Evolutionary conservation across 2,113 vertebrate genomes (phyloP).

Genomic region (Cygnus buccinator): DNA sequence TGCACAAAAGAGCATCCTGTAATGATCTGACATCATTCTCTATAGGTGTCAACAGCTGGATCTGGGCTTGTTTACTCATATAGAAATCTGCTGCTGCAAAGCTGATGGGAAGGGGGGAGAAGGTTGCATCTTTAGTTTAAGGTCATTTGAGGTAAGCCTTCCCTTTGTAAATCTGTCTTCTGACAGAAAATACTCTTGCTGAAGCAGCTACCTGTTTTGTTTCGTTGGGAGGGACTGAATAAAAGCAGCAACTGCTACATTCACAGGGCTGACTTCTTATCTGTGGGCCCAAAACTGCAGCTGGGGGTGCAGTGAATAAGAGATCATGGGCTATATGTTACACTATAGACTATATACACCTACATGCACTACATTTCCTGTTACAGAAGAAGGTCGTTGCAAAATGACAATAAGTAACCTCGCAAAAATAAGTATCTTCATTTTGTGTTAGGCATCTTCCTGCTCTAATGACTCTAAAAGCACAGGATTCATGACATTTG

Average conservation of each 20-base stretch:
- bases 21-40: background rate
- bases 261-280: background rate
- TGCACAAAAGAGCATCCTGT: background rate
- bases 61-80: background rate
- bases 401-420: background rate
- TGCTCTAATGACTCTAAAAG: background rate
- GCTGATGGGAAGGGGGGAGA: background rate
- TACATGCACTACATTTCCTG: background rate
- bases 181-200: background rate
- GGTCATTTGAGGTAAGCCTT: conserved; percentile 53
- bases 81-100: background rate
- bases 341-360: background rate
- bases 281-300: background rate
- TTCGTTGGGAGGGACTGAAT: background rate
- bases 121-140: background rate
- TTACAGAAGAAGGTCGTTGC: background rate
- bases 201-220: background rate
- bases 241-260: background rate
- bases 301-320: background rate
- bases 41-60: background rate
- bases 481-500: background rate
- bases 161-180: background rate
- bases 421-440: background rate
- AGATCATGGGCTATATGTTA: background rate
- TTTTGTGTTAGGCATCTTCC: background rate